phyloP scores from a whole-genome alignment of 64 coral and sea anemone species.

The Stylophora pistillata region DNA sequence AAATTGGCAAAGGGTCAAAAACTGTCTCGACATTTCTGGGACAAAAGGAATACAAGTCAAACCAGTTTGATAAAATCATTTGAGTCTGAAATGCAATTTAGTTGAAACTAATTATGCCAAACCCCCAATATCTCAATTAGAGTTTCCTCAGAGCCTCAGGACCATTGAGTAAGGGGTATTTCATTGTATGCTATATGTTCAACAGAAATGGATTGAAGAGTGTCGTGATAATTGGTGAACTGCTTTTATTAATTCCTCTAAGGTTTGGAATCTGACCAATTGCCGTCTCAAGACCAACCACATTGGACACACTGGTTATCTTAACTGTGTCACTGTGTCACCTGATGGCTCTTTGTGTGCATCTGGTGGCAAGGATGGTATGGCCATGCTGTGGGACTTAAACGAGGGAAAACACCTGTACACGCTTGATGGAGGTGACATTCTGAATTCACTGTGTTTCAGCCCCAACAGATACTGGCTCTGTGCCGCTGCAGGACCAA shows the following conservation, averaged over 20 bases:
- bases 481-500: conserved; percentile 89
- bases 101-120: no score
- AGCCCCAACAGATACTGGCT: conserved; percentile 99
- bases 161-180: no score
- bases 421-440: conserved; percentile 89
- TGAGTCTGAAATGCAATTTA: no score
- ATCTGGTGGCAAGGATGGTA: conserved; percentile 96
- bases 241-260: not conserved
- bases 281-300: conserved; percentile 99
- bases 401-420: conserved; percentile 99
- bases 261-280: conserved; percentile 99
- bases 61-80: no score
- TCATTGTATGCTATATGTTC: no score
- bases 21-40: no score
- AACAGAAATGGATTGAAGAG: not conserved
- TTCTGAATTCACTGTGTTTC: conserved; percentile 93
- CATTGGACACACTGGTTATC: conserved; percentile 91
- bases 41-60: no score
- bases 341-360: conserved; percentile 99
- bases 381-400: conserved; percentile 98
- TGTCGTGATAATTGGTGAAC: not conserved
- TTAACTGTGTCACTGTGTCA: conserved; percentile 97
- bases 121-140: no score
- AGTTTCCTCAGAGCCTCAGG: no score
- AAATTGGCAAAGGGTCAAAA: no score